Conservation (phyloP, 2,113 vertebrate species). For the Pedetes capensis region DNA sequence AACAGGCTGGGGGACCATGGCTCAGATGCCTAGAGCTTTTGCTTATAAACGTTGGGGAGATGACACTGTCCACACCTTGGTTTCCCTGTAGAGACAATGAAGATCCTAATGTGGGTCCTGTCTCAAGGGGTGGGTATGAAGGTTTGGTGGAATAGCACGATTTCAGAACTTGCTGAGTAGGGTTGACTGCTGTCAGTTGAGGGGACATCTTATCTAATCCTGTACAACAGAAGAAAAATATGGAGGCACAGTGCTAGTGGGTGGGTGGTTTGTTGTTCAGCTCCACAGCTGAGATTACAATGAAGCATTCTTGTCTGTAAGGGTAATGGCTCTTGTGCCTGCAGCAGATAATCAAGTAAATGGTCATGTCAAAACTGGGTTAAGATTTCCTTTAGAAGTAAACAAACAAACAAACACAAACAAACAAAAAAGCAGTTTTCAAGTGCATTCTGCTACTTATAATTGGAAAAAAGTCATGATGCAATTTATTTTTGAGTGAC, state of each 20-base stretch:
- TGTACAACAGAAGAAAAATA: background rate
- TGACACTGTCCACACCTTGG: fast-evolving
- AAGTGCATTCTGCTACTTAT: background rate
- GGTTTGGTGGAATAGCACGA: background rate
- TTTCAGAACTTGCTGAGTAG: background rate
- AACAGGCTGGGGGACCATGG: fast-evolving
- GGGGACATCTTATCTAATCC: background rate
- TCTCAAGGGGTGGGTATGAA: background rate
- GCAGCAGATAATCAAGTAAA: background rate
- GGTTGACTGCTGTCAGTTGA: background rate
- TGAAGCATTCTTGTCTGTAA: background rate
- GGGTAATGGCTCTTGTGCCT: background rate
- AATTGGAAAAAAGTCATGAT: background rate
- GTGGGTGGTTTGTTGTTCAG: background rate
- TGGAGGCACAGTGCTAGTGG: background rate
- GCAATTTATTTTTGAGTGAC: background rate
- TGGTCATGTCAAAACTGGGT: background rate
- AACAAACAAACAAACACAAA: background rate
- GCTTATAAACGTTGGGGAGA: too few species aligned
- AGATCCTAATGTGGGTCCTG: background rate
- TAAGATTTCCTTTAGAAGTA: background rate
- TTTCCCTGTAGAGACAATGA: background rate
- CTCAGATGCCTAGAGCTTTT: background rate
- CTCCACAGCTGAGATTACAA: background rate
- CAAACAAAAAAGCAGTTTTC: background rate